phyloP scores from a whole-genome alignment of 2,797 vertebrate species.

The Coilia nasus region DNA sequence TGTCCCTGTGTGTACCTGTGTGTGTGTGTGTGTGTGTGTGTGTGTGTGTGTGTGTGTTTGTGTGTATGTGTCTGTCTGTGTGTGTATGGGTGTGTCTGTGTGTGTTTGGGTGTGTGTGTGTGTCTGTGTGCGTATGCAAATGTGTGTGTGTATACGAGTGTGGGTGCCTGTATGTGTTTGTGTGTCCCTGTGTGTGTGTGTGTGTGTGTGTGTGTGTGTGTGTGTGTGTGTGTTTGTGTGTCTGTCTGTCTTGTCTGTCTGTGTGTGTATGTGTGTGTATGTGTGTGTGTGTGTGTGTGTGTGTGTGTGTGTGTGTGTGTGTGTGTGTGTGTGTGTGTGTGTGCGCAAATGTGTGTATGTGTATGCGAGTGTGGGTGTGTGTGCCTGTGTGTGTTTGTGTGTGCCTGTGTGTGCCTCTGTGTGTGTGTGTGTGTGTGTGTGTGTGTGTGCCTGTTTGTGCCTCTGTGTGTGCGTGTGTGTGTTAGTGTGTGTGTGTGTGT shows the following conservation, averaged over 20 bases:
- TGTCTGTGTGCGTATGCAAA: neutral
- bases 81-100: neutral
- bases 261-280: constrained; percentile 43
- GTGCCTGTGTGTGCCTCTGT: neutral
- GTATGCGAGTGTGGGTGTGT: constrained; percentile 28
- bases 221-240: constrained; percentile 21
- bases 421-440: neutral
- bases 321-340: neutral
- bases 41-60: constrained; percentile 44
- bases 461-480: constrained; percentile 51
- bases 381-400: neutral
- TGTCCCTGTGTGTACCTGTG: constrained; percentile 19
- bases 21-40: neutral
- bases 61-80: neutral
- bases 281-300: constrained; percentile 3
- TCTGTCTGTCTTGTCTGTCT: neutral
- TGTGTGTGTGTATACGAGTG: constrained; percentile 17
- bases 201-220: neutral
- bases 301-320: neutral
- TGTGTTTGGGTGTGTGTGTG: neutral
- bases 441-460: neutral
- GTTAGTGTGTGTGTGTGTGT: neutral
- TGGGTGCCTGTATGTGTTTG: neutral
- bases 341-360: neutral
- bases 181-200: neutral